Percentiles rank a stretch among this genome's conserved stretches.
Evolutionary conservation across 2,797 vertebrate species (phyloP).

Genomic region (Eulemur rubriventer): DNA sequence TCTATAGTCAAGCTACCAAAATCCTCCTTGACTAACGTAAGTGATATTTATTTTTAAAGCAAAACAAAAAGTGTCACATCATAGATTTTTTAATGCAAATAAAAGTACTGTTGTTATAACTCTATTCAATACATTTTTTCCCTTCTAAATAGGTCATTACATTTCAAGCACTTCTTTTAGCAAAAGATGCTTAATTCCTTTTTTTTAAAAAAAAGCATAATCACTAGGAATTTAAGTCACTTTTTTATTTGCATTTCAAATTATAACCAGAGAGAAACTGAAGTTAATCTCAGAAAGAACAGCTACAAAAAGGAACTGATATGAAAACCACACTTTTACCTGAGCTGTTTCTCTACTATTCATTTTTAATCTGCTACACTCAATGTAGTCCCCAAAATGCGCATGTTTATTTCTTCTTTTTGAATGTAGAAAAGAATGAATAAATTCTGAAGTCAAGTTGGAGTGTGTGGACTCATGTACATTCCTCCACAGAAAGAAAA

Average conservation of each 20-base stretch:
- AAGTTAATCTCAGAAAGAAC: conserved; percentile 71
- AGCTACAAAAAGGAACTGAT: conserved; percentile 31
- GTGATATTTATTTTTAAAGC: conserved; percentile 26
- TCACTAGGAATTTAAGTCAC: conserved; percentile 70
- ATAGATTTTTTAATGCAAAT: conserved; percentile 11
- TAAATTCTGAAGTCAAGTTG: conserved; percentile 70
- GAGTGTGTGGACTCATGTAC: conserved; percentile 47
- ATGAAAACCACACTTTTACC: conserved; percentile 60
- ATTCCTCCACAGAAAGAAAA: conserved; percentile 80
- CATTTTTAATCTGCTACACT: conserved; percentile 69
- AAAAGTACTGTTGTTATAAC: conserved; percentile 52
- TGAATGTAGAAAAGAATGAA: conserved; percentile 69
- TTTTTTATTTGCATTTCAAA: conserved; percentile 75
- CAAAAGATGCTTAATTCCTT: conserved; percentile 65
- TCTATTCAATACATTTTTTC: background rate
- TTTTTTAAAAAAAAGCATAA: conserved; percentile 69
- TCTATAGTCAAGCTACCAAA: background rate
- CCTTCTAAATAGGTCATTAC: conserved; percentile 56
- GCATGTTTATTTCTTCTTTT: conserved; percentile 59
- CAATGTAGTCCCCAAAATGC: background rate
- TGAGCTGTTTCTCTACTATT: conserved; percentile 60
- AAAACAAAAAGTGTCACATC: background rate
- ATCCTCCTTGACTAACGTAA: background rate
- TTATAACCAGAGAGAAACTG: conserved; percentile 59
- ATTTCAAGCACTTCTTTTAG: conserved; percentile 59